Evolutionary conservation across 2,113 vertebrate species (phyloP).

Genomic region (Glaucidium brasilianum): DNA sequence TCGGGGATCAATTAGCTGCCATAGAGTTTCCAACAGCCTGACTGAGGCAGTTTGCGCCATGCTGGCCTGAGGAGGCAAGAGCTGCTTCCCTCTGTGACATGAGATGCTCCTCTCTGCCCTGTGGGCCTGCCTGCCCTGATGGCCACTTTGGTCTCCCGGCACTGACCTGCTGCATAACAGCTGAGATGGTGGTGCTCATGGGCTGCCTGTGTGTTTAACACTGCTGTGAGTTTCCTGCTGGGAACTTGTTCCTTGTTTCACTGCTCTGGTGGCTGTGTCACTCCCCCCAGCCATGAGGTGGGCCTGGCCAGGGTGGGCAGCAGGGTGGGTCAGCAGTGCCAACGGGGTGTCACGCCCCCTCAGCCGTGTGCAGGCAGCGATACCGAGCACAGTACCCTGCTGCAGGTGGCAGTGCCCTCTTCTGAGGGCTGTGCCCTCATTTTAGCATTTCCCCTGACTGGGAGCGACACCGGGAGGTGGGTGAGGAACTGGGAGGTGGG

Average conservation of each 20-base stretch:
- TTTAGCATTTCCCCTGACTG: neutral
- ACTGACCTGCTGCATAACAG: fast-evolving
- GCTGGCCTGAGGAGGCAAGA: neutral
- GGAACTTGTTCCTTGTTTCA: neutral
- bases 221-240: fast-evolving
- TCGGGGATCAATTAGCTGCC: neutral
- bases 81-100: neutral
- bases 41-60: neutral
- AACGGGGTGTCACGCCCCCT: fast-evolving
- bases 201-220: fast-evolving
- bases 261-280: fast-evolving
- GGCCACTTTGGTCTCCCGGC: neutral
- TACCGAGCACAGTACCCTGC: fast-evolving
- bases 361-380: fast-evolving
- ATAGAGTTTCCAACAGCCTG: neutral
- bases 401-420: fast-evolving
- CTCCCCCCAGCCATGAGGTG: fast-evolving
- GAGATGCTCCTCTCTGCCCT: neutral
- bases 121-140: neutral
- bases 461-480: no score
- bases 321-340: fast-evolving
- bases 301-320: neutral
- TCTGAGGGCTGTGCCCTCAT: neutral
- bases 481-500: neutral
- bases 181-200: fast-evolving